These are phyloP conservation scores for Caiman crocodilus DNA, from an alignment of 2,797 vertebrate genomes.

Conservation along the genomic window DNA sequence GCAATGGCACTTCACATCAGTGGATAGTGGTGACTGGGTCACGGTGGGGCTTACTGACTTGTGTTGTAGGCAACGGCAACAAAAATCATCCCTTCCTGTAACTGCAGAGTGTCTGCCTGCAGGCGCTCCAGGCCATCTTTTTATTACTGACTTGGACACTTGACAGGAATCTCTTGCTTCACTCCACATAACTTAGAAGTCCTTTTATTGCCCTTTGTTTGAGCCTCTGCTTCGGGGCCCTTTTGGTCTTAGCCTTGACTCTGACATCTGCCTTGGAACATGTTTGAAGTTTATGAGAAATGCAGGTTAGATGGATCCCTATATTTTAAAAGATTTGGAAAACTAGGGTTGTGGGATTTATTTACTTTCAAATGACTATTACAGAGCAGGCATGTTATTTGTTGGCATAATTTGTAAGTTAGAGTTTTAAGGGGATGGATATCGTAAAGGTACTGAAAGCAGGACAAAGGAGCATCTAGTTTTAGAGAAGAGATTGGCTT, in stretches of 20 bases:
- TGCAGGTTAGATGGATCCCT: not conserved
- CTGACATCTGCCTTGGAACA: not conserved
- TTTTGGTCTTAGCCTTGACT: not conserved
- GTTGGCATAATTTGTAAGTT: not conserved
- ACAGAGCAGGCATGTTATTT: not conserved
- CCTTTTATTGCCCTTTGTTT: slow-evolving; percentile 59
- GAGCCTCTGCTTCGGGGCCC: slow-evolving; percentile 14
- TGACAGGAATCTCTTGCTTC: slow-evolving; percentile 38
- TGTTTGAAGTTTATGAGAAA: not conserved
- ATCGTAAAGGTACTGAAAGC: not conserved
- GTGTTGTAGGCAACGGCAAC: no score
- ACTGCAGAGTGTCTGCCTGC: no score
- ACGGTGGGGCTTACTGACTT: no score
- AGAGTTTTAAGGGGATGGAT: not conserved
- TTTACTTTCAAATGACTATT: not conserved
- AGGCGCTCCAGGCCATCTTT: slow-evolving; percentile 19
- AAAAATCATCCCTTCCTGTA: no score
- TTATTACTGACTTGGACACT: slow-evolving; percentile 14
- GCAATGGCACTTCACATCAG: no score
- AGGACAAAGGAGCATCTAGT: not conserved
- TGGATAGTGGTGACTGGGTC: fast-evolving
- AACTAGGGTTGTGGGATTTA: no score
- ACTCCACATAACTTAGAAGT: slow-evolving; percentile 42
- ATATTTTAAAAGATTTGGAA: not conserved
- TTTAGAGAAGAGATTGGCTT: not conserved